These are phyloP conservation scores for Petrocephalus schoutedeni DNA, from an alignment of 2,797 vertebrate genomes.

Conservation along the genomic window DNA sequence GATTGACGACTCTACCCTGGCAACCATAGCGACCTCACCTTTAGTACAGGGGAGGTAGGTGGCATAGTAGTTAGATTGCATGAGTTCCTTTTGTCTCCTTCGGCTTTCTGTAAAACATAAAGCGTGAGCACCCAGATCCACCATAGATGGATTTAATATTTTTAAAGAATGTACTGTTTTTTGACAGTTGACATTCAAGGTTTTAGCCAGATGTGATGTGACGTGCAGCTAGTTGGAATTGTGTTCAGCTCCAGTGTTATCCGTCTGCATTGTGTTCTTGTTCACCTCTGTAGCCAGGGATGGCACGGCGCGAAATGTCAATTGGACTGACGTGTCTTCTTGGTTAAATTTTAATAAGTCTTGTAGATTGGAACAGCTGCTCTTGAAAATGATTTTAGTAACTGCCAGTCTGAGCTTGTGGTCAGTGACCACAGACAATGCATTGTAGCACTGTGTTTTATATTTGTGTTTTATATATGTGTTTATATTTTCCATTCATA, in stretches of 20 bases:
- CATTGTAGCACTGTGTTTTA: neutral
- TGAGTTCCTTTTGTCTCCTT: neutral
- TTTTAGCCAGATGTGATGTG: neutral
- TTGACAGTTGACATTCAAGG: neutral
- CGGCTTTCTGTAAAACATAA: neutral
- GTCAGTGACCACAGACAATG: neutral
- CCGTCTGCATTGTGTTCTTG: neutral
- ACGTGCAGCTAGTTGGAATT: neutral
- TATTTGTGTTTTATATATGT: neutral
- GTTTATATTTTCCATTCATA: neutral
- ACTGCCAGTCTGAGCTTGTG: neutral
- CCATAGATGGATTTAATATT: neutral
- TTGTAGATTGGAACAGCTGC: neutral
- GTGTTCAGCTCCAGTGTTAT: neutral
- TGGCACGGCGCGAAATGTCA: neutral
- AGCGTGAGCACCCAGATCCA: neutral
- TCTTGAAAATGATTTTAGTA: neutral
- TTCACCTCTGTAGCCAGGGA: neutral
- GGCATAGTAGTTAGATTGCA: neutral
- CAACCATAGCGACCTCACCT: neutral
- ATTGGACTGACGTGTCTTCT: neutral
- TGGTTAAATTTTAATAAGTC: neutral
- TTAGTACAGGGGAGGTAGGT: neutral
- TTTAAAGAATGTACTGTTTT: neutral
- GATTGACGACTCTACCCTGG: neutral